phyloP scores from a whole-genome alignment of 2,888 invertebrate species.

The Dioctria rufipes region DNA sequence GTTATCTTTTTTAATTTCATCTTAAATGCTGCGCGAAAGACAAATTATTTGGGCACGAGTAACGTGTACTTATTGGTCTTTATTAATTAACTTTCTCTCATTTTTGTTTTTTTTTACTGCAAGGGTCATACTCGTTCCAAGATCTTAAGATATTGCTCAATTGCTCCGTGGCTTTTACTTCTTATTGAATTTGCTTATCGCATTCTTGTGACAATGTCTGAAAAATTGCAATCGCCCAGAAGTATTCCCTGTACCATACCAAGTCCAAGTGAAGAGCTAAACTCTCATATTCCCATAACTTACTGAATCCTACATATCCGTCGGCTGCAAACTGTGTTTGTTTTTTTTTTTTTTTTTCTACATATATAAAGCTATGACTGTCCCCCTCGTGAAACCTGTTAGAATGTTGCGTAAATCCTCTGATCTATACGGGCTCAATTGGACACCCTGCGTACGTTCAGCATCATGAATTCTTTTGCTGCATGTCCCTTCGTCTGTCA shows the following conservation, averaged over 20 bases:
- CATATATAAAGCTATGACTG: background rate
- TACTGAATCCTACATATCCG: background rate
- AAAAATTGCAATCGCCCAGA: background rate
- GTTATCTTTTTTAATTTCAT: constrained; percentile 2
- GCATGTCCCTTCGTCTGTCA: constrained; percentile 45
- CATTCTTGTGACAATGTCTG: background rate
- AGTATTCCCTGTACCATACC: background rate
- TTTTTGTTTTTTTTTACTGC: background rate
- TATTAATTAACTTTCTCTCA: constrained; percentile 13
- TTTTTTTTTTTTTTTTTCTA: background rate
- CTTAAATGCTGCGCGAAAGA: background rate
- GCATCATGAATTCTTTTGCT: background rate
- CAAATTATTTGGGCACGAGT: background rate
- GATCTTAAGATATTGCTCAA: too few species aligned
- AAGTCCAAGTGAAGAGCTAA: too few species aligned
- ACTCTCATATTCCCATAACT: background rate
- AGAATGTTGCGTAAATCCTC: background rate
- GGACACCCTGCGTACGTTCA: background rate
- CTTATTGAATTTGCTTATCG: too few species aligned
- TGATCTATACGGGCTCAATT: background rate
- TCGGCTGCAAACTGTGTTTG: background rate
- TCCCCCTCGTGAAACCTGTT: background rate
- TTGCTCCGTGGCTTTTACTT: too few species aligned
- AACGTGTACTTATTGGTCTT: background rate
- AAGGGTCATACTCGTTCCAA: too few species aligned